These are phyloP conservation scores for Aurelia coerulea DNA, from an alignment of 30 jellyfish, hydroid and myxozoan species.

Conservation along the genomic window DNA sequence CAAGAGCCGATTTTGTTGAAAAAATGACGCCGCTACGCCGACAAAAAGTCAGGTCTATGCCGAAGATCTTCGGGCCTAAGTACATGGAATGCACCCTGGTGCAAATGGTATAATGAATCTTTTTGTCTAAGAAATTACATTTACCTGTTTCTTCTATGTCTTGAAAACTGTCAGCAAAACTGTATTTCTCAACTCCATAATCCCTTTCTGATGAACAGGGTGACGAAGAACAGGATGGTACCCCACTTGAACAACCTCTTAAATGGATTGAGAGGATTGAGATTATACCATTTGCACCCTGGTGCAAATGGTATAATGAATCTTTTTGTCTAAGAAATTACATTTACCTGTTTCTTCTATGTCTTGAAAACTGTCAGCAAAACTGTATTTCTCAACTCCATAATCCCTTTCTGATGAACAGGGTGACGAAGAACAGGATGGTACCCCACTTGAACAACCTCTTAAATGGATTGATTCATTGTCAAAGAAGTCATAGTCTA, in stretches of 20 bases:
- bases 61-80: too few species aligned
- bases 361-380: slow-evolving; percentile 34
- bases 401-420: slow-evolving; percentile 71
- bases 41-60: too few species aligned
- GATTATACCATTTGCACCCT: too few species aligned
- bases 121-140: neutral
- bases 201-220: slow-evolving; percentile 75
- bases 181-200: slow-evolving; percentile 34
- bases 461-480: slow-evolving; percentile 25
- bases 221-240: slow-evolving; percentile 68
- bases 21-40: too few species aligned
- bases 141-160: slow-evolving; percentile 24
- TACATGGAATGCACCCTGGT: too few species aligned
- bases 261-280: slow-evolving; percentile 31
- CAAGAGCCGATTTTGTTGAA: too few species aligned
- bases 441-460: slow-evolving; percentile 59
- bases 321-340: neutral
- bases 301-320: neutral
- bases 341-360: slow-evolving; percentile 1
- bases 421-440: slow-evolving; percentile 72
- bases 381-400: slow-evolving; percentile 30
- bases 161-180: slow-evolving; percentile 28
- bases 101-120: neutral
- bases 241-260: slow-evolving; percentile 57
- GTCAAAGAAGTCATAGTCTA: slow-evolving; percentile 25